phyloP scores from a whole-genome alignment of 1,140 invertebrate species.

The Teleopsis dalmanni region DNA sequence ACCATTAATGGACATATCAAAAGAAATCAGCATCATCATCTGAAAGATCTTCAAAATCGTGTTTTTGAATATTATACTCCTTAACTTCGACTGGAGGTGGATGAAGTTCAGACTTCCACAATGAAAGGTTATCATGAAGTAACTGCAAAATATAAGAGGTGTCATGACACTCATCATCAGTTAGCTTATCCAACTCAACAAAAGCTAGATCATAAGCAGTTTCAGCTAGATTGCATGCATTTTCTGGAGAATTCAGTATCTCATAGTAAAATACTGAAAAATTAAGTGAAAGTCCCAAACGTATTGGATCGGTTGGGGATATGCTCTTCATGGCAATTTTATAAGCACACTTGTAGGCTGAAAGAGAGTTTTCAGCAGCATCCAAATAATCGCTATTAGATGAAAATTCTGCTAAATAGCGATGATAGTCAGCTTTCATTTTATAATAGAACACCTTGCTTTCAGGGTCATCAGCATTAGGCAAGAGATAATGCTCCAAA shows the following conservation, averaged over 20 bases:
- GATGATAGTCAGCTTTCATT: slow-evolving; percentile 96
- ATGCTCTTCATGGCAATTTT: slow-evolving; percentile 95
- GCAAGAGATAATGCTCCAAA: slow-evolving; percentile 89
- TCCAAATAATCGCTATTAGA: slow-evolving; percentile 91
- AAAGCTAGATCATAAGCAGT: slow-evolving; percentile 97
- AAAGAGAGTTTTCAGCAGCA: slow-evolving; percentile 89
- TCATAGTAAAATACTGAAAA: slow-evolving; percentile 98
- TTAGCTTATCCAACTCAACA: slow-evolving; percentile 92
- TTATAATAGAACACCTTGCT: slow-evolving; percentile 98
- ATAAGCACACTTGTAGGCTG: slow-evolving; percentile 94
- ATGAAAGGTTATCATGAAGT: slow-evolving; percentile 93
- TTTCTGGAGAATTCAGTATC: slow-evolving; percentile 94
- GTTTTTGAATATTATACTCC: too few species aligned
- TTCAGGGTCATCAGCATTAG: slow-evolving; percentile 82
- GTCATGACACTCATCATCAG: slow-evolving; percentile 97
- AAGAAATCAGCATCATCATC: too few species aligned
- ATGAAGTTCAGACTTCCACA: slow-evolving; percentile 97
- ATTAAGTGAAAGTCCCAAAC: slow-evolving; percentile 84
- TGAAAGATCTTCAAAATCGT: too few species aligned
- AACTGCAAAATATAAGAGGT: slow-evolving; percentile 98
- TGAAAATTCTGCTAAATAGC: slow-evolving; percentile 94
- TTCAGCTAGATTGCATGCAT: slow-evolving; percentile 91
- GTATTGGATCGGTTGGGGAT: slow-evolving; percentile 93
- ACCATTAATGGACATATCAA: too few species aligned
- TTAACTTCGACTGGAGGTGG: too few species aligned